phyloP scores from a whole-genome alignment of 37 sponge, comb jelly and placozoan species.

The Corticium candelabrum region DNA sequence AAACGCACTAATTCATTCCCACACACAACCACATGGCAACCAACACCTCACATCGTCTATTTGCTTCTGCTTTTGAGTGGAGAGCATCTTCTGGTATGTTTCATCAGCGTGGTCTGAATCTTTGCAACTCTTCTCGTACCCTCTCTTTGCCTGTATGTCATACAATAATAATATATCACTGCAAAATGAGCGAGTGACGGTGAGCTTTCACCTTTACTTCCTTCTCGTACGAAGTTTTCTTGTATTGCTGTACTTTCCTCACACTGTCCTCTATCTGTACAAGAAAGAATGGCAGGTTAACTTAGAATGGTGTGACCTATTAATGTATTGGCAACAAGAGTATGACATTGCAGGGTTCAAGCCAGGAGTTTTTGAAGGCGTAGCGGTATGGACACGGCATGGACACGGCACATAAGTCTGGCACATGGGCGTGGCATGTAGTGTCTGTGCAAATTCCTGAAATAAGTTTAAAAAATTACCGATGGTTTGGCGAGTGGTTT shows the following conservation, averaged over 20 bases:
- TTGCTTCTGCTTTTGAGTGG: background rate
- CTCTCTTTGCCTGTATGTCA: conserved; percentile 22
- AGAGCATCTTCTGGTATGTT: background rate
- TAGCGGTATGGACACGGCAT: no score
- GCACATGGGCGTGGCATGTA: no score
- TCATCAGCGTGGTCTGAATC: conserved; percentile 80
- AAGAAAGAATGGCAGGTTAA: no score
- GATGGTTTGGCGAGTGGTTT: no score
- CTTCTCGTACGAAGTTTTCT: conserved; percentile 1
- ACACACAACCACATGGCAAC: background rate
- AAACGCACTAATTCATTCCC: background rate
- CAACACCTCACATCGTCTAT: background rate
- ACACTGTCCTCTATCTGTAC: conserved; percentile 64
- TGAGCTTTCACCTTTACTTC: background rate
- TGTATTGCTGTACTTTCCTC: conserved; percentile 8
- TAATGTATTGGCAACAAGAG: no score
- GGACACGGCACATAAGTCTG: no score
- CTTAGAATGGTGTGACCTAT: no score
- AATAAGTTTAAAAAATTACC: no score
- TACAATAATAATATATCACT: background rate
- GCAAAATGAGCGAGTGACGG: no score
- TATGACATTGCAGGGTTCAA: no score
- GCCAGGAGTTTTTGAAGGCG: no score
- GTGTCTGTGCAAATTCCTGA: no score
- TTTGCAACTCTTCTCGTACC: conserved; percentile 57